Percentiles rank a stretch among this genome's conserved stretches.
Conservation (phyloP, 2,888 invertebrate species). For the Ctena decussata region DNA sequence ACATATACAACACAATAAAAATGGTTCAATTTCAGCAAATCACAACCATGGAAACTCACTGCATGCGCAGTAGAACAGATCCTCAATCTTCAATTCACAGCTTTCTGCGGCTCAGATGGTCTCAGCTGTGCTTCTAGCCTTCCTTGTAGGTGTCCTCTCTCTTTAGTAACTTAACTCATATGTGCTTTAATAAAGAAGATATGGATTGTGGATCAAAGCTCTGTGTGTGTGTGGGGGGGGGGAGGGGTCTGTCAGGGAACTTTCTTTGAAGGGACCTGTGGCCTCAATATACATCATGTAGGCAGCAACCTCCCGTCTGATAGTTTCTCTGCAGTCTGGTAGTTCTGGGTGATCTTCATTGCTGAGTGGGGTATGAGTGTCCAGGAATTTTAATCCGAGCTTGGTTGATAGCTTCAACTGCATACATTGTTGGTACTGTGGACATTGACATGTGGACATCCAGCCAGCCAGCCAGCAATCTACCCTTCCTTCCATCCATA, state of each 20-base stretch:
- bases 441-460: no score
- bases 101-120: conserved; percentile 3
- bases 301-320: background rate
- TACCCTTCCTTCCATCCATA: no score
- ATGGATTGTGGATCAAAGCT: background rate
- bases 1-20: no score
- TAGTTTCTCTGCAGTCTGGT: background rate
- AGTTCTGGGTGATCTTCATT: background rate
- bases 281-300: background rate
- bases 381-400: background rate
- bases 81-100: conserved; percentile 1
- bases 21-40: no score
- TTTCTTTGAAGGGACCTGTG: background rate
- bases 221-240: no score
- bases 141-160: background rate
- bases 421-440: background rate
- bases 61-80: no score
- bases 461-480: no score
- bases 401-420: background rate
- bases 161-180: background rate
- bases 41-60: no score
- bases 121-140: background rate
- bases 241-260: background rate
- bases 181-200: background rate
- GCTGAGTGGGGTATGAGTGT: background rate